Percentiles rank a stretch among this genome's conserved stretches.
Conservation (phyloP, 2,888 invertebrate species). For the Stegophylla sp. region DNA sequence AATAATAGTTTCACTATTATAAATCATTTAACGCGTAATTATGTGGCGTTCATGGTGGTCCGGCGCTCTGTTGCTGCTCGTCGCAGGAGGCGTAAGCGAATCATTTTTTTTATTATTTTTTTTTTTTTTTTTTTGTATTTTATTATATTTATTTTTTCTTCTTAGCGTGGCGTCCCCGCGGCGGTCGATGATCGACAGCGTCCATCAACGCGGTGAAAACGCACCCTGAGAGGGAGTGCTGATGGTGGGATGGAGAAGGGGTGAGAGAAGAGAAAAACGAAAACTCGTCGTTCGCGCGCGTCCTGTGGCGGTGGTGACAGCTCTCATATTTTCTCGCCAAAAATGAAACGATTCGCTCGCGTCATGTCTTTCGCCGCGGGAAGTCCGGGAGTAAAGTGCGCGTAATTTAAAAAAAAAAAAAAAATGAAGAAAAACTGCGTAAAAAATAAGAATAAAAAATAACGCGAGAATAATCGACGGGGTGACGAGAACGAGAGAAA, state of each 20-base stretch:
- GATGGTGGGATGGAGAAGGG: no score
- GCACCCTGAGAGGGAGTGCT: no score
- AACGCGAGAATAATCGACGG: not conserved
- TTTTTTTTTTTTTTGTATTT: no score
- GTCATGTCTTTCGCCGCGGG: constrained; percentile 19
- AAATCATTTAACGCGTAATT: constrained; percentile 32
- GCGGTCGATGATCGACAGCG: constrained; percentile 62
- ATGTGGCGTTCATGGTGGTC: not conserved
- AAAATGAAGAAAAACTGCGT: not conserved
- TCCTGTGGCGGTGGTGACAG: constrained; percentile 60
- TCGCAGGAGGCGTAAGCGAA: not conserved
- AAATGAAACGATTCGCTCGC: constrained; percentile 31
- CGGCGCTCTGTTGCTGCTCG: no score
- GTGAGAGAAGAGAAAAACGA: no score
- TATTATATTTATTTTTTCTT: not conserved
- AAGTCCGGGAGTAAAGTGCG: constrained; percentile 39
- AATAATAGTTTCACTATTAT: no score
- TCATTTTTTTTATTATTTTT: not conserved
- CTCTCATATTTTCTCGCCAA: constrained; percentile 51
- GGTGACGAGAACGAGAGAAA: not conserved
- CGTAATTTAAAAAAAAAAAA: constrained; percentile 21
- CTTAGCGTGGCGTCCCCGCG: constrained; percentile 47
- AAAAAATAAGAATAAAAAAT: no score
- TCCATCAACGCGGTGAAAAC: constrained; percentile 57
- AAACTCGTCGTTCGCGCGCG: constrained; percentile 49